Evolutionary conservation across 2,797 vertebrate species (phyloP).

Genomic region (Pseudochromis fuscus): DNA sequence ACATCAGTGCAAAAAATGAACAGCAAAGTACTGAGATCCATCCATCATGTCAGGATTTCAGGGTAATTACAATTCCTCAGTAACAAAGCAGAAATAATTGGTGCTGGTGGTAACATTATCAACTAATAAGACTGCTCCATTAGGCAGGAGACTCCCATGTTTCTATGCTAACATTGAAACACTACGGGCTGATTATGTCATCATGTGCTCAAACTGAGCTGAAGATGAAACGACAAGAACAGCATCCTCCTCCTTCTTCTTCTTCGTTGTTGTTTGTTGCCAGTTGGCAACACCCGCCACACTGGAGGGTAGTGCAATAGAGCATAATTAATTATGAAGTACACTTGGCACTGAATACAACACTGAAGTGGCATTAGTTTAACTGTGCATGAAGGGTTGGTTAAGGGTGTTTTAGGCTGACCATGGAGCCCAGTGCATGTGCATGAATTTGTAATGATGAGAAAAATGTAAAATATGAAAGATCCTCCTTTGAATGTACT

Average conservation of each 20-base stretch:
- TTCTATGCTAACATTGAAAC: neutral
- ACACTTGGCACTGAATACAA: slow-evolving; percentile 37
- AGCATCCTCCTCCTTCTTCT: neutral
- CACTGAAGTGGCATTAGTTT: slow-evolving; percentile 43
- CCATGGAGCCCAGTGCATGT: neutral
- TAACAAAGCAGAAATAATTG: no score
- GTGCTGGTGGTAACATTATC: no score
- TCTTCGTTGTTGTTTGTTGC: slow-evolving; percentile 6
- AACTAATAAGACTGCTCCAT: no score
- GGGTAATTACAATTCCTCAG: no score
- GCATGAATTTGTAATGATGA: neutral
- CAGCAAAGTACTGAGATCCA: no score
- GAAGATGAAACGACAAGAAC: neutral
- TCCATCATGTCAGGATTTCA: no score
- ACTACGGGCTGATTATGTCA: neutral
- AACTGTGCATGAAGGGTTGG: slow-evolving; percentile 41
- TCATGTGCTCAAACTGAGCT: neutral
- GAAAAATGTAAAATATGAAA: slow-evolving; percentile 30
- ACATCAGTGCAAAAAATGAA: no score
- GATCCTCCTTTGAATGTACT: neutral
- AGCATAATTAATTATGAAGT: slow-evolving; percentile 58
- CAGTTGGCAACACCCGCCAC: slow-evolving; percentile 7
- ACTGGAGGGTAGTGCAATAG: slow-evolving; percentile 27
- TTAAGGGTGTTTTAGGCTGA: slow-evolving; percentile 17
- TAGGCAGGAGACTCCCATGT: neutral